These are phyloP conservation scores for Heliconius hewitsoni DNA, from an alignment of 1,140 invertebrate species.

Conservation along the genomic window DNA sequence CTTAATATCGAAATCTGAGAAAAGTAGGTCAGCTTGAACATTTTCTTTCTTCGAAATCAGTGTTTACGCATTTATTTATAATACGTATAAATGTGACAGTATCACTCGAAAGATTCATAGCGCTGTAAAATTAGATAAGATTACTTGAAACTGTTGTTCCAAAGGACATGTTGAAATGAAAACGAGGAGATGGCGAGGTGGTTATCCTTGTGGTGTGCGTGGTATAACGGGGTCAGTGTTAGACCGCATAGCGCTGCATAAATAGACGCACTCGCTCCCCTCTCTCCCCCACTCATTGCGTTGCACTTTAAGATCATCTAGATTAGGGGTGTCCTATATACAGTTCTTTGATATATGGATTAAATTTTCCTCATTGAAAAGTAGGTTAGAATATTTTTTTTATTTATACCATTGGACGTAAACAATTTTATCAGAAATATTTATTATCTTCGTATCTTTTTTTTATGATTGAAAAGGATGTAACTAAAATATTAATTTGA, in stretches of 20 bases:
- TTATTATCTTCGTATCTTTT: background rate
- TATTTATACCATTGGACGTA: background rate
- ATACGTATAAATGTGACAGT: background rate
- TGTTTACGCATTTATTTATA: background rate
- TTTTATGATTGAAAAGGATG: background rate
- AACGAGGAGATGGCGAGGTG: conserved; percentile 38
- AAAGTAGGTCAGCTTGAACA: background rate
- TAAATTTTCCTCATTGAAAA: background rate
- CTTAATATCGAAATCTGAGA: background rate
- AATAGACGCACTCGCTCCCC: conserved; percentile 56
- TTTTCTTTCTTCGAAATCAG: background rate
- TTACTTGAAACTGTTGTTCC: conserved; percentile 18
- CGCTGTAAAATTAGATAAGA: background rate
- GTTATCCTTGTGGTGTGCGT: conserved; percentile 70
- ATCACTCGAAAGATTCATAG: background rate
- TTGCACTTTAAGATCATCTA: conserved; percentile 46
- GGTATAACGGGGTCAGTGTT: conserved; percentile 77
- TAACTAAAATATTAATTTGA: background rate
- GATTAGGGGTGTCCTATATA: conserved; percentile 24
- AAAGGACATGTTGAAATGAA: conserved; percentile 33
- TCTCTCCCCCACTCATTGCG: conserved; percentile 33
- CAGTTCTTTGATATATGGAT: conserved; percentile 8
- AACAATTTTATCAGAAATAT: background rate
- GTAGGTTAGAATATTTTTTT: background rate
- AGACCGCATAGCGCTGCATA: conserved; percentile 76